A percentile compares a stretch with the other conserved stretches of the same genome.
Conservation (phyloP, 2,113 vertebrate genomes). For the Solea solea region DNA sequence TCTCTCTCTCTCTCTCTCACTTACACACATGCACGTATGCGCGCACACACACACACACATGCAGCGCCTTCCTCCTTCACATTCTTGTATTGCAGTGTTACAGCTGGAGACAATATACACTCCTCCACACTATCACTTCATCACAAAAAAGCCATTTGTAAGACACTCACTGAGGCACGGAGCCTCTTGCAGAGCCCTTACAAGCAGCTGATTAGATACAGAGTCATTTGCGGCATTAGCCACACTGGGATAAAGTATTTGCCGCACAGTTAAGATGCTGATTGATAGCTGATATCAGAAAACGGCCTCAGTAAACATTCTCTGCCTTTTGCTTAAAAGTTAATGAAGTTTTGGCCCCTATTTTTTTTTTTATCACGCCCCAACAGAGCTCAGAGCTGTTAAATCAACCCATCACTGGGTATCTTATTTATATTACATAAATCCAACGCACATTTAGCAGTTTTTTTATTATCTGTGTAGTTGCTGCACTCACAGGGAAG, state of each 20-base stretch:
- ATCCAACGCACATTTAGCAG: conserved; percentile 49
- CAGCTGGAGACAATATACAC: conserved; percentile 63
- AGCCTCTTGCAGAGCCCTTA: conserved; percentile 19
- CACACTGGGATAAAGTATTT: not conserved
- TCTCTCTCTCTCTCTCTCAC: not conserved
- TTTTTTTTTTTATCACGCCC: conserved; percentile 33
- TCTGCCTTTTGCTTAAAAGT: conserved; percentile 5
- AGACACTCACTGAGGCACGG: conserved; percentile 3
- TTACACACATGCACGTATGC: not conserved
- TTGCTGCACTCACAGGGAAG: conserved; percentile 19
- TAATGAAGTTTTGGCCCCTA: conserved; percentile 4
- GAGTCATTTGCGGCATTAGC: conserved; percentile 41
- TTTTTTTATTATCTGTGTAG: conserved; percentile 36
- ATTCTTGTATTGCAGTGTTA: conserved; percentile 47
- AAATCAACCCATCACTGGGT: conserved; percentile 20
- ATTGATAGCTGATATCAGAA: conserved; percentile 17
- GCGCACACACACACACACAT: conserved; percentile 10
- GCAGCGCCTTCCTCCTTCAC: conserved; percentile 53
- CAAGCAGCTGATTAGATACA: conserved; percentile 27
- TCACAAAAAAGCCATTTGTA: conserved; percentile 31
- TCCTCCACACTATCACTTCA: conserved; percentile 48
- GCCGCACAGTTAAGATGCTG: conserved; percentile 5
- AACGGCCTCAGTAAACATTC: conserved; percentile 8
- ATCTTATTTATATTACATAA: conserved; percentile 36
- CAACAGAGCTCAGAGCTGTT: conserved; percentile 14